A percentile compares a stretch with the other conserved stretches of the same genome.
These are phyloP conservation scores for Chiridota heheva DNA, from an alignment of 35 echinoderm and acorn worm species.

Conservation along the genomic window DNA sequence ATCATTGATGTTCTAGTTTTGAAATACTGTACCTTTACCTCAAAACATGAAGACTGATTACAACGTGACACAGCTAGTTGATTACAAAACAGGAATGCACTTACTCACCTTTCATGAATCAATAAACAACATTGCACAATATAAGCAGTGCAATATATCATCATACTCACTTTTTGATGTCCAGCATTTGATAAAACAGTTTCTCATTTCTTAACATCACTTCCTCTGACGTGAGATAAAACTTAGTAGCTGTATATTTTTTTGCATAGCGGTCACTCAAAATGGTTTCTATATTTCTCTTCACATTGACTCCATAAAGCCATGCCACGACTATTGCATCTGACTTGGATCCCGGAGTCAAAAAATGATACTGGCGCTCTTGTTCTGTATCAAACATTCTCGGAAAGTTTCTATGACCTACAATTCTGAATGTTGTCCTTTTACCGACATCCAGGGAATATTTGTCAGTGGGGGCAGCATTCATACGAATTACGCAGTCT, in stretches of 20 bases:
- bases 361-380: conserved; percentile 46
- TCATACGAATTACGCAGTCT: conserved; percentile 89
- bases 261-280: conserved; percentile 33
- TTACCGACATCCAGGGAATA: conserved; percentile 69
- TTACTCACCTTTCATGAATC: too few species aligned
- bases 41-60: too few species aligned
- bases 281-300: conserved; percentile 45
- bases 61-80: too few species aligned
- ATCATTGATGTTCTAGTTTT: too few species aligned
- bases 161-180: conserved; percentile 68
- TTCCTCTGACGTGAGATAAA: conserved; percentile 55
- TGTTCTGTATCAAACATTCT: conserved; percentile 70
- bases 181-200: conserved; percentile 73
- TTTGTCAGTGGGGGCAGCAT: conserved; percentile 66
- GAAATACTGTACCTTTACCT: too few species aligned
- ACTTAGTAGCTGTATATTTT: conserved; percentile 37
- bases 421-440: conserved; percentile 81
- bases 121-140: too few species aligned
- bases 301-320: conserved; percentile 65
- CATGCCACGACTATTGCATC: conserved; percentile 62
- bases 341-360: conserved; percentile 54
- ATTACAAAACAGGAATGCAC: too few species aligned
- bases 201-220: conserved; percentile 60
- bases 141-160: too few species aligned
- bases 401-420: conserved; percentile 83